Evolutionary conservation across 2,888 invertebrate species (phyloP), one percentile per base, ranked within the genome.

Genomic region (Apamea monoglypha): DNA sequence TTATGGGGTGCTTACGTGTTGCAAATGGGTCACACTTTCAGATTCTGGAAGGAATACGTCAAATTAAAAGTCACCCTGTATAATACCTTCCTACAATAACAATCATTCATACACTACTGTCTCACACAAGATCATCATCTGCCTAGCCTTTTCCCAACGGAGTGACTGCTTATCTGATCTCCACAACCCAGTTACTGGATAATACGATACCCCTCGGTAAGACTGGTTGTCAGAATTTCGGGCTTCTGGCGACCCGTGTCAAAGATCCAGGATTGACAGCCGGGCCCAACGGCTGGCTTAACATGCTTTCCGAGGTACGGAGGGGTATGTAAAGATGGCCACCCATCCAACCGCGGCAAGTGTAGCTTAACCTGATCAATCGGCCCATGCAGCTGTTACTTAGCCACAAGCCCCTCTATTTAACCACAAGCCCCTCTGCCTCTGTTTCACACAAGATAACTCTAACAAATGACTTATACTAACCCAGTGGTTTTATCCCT

Each of bases 401-500:
- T 56, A 3, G 10, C 25, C 56, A 56, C 56, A 59, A 59, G n/a
- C 5, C 12, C 56, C 8, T 53, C 53, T 21, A n/a, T n/a, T 56
- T 56, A 3, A 3, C 25, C 56, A 56, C 56, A 59, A 59, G n/a
- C 5, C 12, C 56, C 8, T 53, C 53, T 21, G 8, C 2, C 12
- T 5, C 56, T 83, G 75, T 29, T 64, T 18, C 12, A 36, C 64
- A 44, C 50, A 53, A 85, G 82, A 71, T 83, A 84, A 68, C 67
- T 59, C 1, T 53, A 72, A 86, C 32, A 74, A 74, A 85, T 87
- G 80, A 53, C 63, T 71, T 25, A 16, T 21, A 67, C 67, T 69
- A 67, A 87, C 71, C 72, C 74, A 75, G 50, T 76, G 68, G 77
- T 77, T 80, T 84, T 75, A 87, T 87, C 72, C 66, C n/a, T 56